Conservation (phyloP, 92 coral and sea anemone species). For the Palythoa grandiflora region DNA sequence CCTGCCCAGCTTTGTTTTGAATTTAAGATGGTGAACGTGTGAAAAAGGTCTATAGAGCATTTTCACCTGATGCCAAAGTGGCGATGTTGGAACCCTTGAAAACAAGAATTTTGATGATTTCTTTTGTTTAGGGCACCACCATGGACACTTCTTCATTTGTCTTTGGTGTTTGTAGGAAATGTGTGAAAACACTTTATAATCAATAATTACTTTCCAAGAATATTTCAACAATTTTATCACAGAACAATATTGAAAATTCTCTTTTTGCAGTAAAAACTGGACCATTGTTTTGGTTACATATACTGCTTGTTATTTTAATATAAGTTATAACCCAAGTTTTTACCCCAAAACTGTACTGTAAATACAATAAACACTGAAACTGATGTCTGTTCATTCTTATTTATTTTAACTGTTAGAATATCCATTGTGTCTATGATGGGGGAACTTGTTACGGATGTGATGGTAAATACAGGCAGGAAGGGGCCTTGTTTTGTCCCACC, state of each 20-base stretch:
- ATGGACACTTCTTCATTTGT: too few relatives aligned
- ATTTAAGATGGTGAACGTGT: neutral
- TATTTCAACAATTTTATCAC: too few relatives aligned
- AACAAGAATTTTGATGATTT: neutral
- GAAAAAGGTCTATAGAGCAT: neutral
- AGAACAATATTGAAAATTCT: neutral
- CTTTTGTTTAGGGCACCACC: neutral
- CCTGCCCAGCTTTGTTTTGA: neutral
- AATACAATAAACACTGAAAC: neutral
- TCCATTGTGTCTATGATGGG: neutral
- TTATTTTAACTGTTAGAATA: neutral
- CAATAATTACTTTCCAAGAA: neutral
- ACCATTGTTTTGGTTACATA: neutral
- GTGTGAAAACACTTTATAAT: neutral
- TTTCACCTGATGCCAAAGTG: neutral
- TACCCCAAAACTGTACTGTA: neutral
- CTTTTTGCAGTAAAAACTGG: neutral
- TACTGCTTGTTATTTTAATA: neutral
- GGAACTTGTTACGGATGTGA: neutral
- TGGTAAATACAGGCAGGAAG: constrained; percentile 56
- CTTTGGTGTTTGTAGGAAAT: neutral
- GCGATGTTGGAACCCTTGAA: neutral
- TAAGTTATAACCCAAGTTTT: neutral
- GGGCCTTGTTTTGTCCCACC: constrained; percentile 50
- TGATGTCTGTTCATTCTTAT: neutral